These are phyloP conservation scores for Ophthalmolycus amberensis DNA, from an alignment of 2,113 vertebrate species.

Conservation along the genomic window DNA sequence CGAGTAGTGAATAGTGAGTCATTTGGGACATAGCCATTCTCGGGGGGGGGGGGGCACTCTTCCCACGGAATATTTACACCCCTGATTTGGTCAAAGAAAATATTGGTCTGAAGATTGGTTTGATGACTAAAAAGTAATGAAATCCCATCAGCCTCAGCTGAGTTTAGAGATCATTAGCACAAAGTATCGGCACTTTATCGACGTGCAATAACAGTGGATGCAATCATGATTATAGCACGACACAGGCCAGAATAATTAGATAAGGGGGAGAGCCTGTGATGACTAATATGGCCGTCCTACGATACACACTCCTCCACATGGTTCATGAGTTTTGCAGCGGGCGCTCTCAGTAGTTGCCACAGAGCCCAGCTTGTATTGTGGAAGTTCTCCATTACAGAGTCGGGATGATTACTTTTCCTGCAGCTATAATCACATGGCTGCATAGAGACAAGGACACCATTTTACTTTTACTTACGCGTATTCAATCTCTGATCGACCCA, in stretches of 20 bases:
- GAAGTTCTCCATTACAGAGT: not conserved
- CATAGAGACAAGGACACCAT: not conserved
- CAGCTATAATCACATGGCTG: slow-evolving; percentile 5
- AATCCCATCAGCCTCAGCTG: too few species aligned
- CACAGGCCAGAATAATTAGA: slow-evolving; percentile 14
- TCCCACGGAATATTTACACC: not conserved
- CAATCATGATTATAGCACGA: slow-evolving; percentile 13
- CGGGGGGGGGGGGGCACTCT: too few species aligned
- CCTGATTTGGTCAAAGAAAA: not conserved
- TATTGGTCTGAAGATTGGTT: not conserved
- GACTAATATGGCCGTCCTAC: slow-evolving; percentile 4
- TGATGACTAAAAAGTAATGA: not conserved
- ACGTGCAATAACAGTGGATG: not conserved
- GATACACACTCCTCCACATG: slow-evolving; percentile 1
- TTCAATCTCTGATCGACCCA: slow-evolving; percentile 9
- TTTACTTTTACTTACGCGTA: not conserved
- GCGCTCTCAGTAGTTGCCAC: not conserved
- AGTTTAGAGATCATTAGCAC: not conserved
- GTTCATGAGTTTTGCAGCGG: not conserved
- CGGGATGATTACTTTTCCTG: slow-evolving; percentile 1
- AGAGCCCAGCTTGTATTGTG: not conserved
- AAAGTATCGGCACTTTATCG: not conserved
- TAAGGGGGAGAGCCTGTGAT: slow-evolving; percentile 2
- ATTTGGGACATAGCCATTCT: too few species aligned
- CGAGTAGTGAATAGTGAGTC: not conserved